Percentiles rank a stretch among this genome's conserved stretches.
These are phyloP conservation scores for Leptinotarsa juncta DNA, from an alignment of 2,888 invertebrate genomes.

Conservation along the genomic window DNA sequence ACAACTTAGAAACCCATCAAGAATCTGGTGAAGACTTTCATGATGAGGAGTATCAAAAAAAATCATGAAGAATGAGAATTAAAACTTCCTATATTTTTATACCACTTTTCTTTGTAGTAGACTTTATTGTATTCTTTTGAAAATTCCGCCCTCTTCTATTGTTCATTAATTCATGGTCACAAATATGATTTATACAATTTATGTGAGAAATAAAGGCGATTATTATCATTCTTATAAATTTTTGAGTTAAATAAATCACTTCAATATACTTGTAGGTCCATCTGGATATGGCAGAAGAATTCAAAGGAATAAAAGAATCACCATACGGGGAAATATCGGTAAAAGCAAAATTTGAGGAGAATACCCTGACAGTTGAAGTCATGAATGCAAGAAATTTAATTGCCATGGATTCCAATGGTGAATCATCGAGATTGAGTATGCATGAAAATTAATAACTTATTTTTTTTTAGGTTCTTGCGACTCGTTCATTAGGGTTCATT, in stretches of 20 bases:
- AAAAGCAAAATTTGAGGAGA: conserved; percentile 77
- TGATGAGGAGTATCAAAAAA: too few species aligned
- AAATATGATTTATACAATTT: too few species aligned
- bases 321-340: conserved; percentile 84
- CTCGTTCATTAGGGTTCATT: conserved; percentile 89
- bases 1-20: too few species aligned
- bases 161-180: too few species aligned
- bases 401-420: conserved; percentile 90
- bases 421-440: conserved; percentile 34
- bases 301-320: conserved; percentile 73
- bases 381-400: conserved; percentile 89
- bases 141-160: too few species aligned
- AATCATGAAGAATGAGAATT: too few species aligned
- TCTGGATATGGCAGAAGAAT: conserved; percentile 73
- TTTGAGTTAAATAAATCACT: neutral
- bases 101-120: too few species aligned
- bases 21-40: too few species aligned
- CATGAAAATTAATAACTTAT: too few species aligned
- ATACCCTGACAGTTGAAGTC: conserved; percentile 82
- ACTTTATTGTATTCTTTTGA: too few species aligned
- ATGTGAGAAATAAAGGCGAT: too few species aligned
- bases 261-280: conserved; percentile 59
- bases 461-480: conserved; percentile 80
- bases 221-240: neutral
- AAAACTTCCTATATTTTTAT: too few species aligned